Percentiles rank a stretch among this genome's conserved stretches.
These are phyloP conservation scores for Solea senegalensis DNA, from an alignment of 2,113 vertebrate species.

Conservation along the genomic window DNA sequence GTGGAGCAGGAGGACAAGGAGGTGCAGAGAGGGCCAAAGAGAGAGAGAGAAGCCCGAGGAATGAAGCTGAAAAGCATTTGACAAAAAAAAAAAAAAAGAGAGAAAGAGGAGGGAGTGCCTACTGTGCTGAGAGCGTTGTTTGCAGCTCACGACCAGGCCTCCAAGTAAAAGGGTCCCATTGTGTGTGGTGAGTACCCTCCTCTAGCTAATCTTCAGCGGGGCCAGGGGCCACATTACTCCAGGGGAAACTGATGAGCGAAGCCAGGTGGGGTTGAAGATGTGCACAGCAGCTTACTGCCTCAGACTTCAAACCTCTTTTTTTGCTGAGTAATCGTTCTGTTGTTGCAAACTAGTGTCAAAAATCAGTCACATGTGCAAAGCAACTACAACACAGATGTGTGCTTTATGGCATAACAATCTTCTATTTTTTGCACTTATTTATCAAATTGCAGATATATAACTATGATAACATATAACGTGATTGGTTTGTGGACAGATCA, in stretches of 20 bases:
- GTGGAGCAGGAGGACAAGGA: slow-evolving; percentile 4
- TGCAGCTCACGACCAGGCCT: slow-evolving; percentile 59
- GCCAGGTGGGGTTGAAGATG: slow-evolving; percentile 57
- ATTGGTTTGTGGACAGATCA: slow-evolving; percentile 7
- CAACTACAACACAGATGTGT: background rate
- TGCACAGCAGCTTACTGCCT: slow-evolving; percentile 45
- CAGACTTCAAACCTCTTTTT: slow-evolving; percentile 37
- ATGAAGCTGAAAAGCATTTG: slow-evolving; percentile 46
- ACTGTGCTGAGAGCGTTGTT: slow-evolving; percentile 72
- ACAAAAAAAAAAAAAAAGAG: slow-evolving; percentile 35
- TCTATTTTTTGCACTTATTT: no score
- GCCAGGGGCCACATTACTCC: slow-evolving; percentile 76
- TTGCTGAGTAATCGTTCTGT: slow-evolving; percentile 47
- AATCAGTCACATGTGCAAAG: background rate
- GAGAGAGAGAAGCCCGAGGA: slow-evolving; percentile 13
- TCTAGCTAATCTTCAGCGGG: slow-evolving; percentile 71
- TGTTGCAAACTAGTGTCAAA: no score
- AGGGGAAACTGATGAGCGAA: slow-evolving; percentile 69
- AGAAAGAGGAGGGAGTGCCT: slow-evolving; percentile 46
- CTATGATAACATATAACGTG: no score
- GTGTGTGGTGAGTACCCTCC: slow-evolving; percentile 72
- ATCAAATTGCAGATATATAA: no score
- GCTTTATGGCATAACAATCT: no score
- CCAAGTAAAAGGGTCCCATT: slow-evolving; percentile 75
- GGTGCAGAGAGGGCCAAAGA: slow-evolving; percentile 14